Base-by-base conservation (phyloP, 1,140 invertebrate genomes). In the Panagrolaimus sp. region DNA sequence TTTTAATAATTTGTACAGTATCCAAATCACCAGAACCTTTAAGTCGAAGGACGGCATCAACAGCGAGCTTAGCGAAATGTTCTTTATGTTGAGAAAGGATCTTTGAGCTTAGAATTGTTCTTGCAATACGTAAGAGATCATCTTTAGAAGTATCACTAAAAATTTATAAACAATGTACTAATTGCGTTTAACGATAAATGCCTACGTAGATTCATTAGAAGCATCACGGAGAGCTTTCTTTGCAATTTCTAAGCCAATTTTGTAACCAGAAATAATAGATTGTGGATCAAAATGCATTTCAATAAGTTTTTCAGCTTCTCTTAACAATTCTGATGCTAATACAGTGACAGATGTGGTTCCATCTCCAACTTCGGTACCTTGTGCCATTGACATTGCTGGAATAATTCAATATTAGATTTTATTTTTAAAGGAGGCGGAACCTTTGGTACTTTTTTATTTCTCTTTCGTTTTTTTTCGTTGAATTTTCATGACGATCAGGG, bases 341-440 rank as follows among this genome's bases (percentile, higher is more conserved):
- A 99, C 95, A 67, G 94, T 94, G 0, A 99, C 96, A 21, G 94
- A 97, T 44, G 96, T 99, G 47, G 96, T 99, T 38, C 96, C 96
- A 89, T 99, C 96, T 64, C 96, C 96, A 77, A 98, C 96, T 89
- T 99, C 96, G 85, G 96, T 93, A 87, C 99, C 96, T 84, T 98
- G 96, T 10, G 95, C 93, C 86, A 92, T 92, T 3, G 94, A 95
- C 88, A 98, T 97, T 75, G 99, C 93, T 88, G 71, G 9, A 81
- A 80, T 38, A 67, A 55, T 68, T 78, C 28, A 38, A 43, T 45
- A 14, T 66, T 71, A 15, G 64, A 7, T 26, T 17, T 47, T 4
- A 14, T 70, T 66, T 26, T 24, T 45, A 65, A 65, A 73, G n/a
- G n/a, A n/a, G n/a, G n/a, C n/a, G n/a, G n/a, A n/a, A n/a, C n/a